Conservation (phyloP, 1,140 invertebrate species). For the Drosophila fuyamai region DNA sequence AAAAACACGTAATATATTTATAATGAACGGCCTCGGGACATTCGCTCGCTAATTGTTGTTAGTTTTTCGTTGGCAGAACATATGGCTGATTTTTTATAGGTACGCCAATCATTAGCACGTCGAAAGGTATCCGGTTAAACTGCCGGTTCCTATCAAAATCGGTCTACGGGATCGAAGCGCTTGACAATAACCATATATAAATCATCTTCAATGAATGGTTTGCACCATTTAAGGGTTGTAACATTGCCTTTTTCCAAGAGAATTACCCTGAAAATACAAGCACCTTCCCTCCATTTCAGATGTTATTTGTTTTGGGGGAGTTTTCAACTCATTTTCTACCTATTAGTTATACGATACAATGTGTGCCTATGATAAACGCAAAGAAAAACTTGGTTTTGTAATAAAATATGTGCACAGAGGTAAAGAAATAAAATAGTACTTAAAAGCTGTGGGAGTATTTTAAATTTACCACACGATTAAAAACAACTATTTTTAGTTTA, state of each 20-base stretch:
- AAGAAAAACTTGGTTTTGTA: no score
- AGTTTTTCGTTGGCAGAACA: conserved; percentile 60
- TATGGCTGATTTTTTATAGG: conserved; percentile 54
- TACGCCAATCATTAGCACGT: conserved; percentile 59
- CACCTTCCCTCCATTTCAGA: background rate
- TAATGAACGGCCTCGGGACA: conserved; percentile 64
- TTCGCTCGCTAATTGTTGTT: conserved; percentile 69
- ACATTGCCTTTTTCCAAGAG: conserved; percentile 4
- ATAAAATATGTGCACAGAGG: no score
- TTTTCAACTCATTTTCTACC: background rate
- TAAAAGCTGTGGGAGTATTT: no score
- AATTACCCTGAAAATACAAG: conserved; percentile 12
- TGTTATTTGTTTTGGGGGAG: conserved; percentile 15
- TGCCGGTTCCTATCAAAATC: conserved; percentile 35
- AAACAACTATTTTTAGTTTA: background rate
- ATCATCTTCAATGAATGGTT: conserved; percentile 44
- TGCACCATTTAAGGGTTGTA: conserved; percentile 17
- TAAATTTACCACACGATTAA: no score
- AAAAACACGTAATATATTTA: conserved; percentile 80
- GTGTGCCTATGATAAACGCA: no score
- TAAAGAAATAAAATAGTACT: no score
- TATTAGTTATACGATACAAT: background rate
- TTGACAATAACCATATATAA: conserved; percentile 54
- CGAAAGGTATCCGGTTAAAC: conserved; percentile 54
- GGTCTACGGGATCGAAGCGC: conserved; percentile 20